Percentiles rank a stretch among this genome's conserved stretches.
Conservation (phyloP, 2,888 invertebrate genomes). For the Ditylenchus weischeri region DNA sequence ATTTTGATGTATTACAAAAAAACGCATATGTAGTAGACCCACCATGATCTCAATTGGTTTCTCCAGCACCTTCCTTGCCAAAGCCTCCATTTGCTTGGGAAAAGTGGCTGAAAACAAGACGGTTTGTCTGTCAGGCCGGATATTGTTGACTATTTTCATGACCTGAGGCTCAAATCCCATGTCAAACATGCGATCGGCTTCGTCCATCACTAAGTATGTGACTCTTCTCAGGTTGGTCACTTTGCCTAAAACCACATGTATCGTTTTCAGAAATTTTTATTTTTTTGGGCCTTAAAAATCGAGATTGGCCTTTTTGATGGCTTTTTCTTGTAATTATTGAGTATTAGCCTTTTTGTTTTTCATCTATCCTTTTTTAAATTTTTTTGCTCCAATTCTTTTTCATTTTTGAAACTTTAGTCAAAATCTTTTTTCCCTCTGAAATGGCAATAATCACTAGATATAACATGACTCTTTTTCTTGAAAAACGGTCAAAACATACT, state of each 20-base stretch:
- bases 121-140: conserved; percentile 81
- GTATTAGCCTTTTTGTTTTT: too few relatives aligned
- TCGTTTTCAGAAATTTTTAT: background rate
- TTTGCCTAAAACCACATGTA: conserved; percentile 63
- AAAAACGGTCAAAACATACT: too few relatives aligned
- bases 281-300: too few relatives aligned
- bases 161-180: conserved; percentile 96
- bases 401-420: too few relatives aligned
- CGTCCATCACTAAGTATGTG: conserved; percentile 94
- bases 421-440: too few relatives aligned
- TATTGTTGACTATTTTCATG: conserved; percentile 94
- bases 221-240: conserved; percentile 95
- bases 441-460: too few relatives aligned
- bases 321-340: too few relatives aligned
- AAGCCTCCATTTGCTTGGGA: conserved; percentile 96
- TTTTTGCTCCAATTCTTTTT: too few relatives aligned
- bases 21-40: background rate
- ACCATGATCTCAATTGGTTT: conserved; percentile 94
- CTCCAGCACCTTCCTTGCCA: conserved; percentile 85
- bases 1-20: background rate
- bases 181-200: conserved; percentile 99
- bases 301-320: too few relatives aligned
- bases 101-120: conserved; percentile 99
- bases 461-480: too few relatives aligned
- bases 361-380: too few relatives aligned